phyloP scores from a whole-genome alignment of 2,113 vertebrate genomes.

The Tauraco erythrolophus region DNA sequence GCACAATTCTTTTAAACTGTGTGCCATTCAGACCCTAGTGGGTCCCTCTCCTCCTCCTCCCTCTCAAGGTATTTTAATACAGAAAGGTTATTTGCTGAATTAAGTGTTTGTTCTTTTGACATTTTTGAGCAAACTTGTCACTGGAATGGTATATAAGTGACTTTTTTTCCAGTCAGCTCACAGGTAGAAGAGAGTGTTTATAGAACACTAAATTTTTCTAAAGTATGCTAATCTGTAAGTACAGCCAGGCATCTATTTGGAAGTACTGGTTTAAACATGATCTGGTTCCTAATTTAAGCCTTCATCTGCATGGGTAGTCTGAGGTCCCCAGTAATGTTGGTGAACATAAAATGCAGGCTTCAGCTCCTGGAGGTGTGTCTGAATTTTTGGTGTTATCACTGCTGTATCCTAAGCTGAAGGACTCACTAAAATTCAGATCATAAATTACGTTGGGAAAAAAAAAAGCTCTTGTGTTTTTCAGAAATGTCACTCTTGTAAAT shows the following conservation, averaged over 20 bases:
- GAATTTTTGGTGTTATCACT: constrained; percentile 17
- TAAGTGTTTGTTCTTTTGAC: background rate
- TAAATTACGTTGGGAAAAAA: background rate
- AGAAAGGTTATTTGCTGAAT: background rate
- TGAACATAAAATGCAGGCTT: background rate
- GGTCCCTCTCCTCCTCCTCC: background rate
- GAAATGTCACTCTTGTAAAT: constrained; percentile 69
- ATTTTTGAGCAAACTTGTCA: background rate
- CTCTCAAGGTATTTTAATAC: background rate
- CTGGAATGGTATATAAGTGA: background rate
- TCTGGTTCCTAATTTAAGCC: background rate
- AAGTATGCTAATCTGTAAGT: background rate
- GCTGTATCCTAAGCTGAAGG: constrained; percentile 41
- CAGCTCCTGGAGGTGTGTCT: background rate
- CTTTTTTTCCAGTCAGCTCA: constrained; percentile 12
- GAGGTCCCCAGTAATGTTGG: background rate
- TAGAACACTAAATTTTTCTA: background rate
- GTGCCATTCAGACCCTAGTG: background rate
- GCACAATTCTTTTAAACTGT: constrained; percentile 25
- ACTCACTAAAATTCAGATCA: constrained; percentile 41
- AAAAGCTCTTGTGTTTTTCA: constrained; percentile 10
- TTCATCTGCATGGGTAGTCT: background rate
- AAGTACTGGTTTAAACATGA: background rate
- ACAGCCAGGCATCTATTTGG: background rate
- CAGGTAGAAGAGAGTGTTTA: background rate